These are phyloP conservation scores for Patiria miniata DNA, from an alignment of 35 echinoderm and acorn worm genomes.

Conservation along the genomic window DNA sequence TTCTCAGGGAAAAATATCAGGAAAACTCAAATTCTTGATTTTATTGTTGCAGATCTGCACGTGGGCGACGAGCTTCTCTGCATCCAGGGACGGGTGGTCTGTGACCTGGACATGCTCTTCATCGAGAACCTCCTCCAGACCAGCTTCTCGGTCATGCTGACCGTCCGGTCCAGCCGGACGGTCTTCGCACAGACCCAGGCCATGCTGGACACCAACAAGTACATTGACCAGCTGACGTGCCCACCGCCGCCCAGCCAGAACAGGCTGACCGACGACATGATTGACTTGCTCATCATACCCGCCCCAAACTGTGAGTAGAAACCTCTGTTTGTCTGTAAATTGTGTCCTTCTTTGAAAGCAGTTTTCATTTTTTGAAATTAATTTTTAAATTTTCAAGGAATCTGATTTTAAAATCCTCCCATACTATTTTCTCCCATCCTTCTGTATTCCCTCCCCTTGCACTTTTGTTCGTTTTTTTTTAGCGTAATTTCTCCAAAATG, in stretches of 20 bases:
- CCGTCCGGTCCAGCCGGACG: conserved; percentile 86
- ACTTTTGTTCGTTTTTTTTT: too few species aligned
- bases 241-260: conserved; percentile 91
- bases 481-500: too few species aligned
- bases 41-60: conserved; percentile 70
- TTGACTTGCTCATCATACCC: conserved; percentile 88
- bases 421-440: too few species aligned
- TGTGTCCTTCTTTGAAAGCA: background rate
- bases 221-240: conserved; percentile 94
- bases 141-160: conserved; percentile 73
- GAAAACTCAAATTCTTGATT: too few species aligned
- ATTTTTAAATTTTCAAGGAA: too few species aligned
- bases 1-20: too few species aligned
- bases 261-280: conserved; percentile 85
- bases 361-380: too few species aligned
- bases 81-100: conserved; percentile 86
- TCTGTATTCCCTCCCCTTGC: too few species aligned
- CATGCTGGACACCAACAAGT: conserved; percentile 87
- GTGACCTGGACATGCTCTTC: conserved; percentile 94
- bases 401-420: too few species aligned
- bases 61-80: conserved; percentile 91
- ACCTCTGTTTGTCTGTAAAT: too few species aligned
- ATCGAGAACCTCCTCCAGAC: conserved; percentile 88
- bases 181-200: conserved; percentile 90
- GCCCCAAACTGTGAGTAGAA: conserved; percentile 74